These are phyloP conservation scores for Hestina assimilis DNA, from an alignment of 1,140 invertebrate genomes.

Conservation along the genomic window DNA sequence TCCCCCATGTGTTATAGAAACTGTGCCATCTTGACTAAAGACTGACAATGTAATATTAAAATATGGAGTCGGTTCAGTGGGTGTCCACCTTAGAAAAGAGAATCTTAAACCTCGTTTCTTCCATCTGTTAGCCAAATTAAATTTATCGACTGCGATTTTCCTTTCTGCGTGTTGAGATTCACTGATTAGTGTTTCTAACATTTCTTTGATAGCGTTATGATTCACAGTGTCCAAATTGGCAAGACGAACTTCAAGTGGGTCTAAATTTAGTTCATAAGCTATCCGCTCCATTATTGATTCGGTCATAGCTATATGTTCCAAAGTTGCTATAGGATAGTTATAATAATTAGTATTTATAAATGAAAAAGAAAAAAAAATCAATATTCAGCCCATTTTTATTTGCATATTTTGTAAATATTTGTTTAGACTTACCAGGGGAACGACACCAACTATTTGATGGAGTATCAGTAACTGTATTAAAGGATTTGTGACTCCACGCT, in stretches of 20 bases:
- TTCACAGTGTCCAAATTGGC: slow-evolving; percentile 77
- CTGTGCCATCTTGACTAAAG: too few relatives aligned
- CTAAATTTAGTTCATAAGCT: slow-evolving; percentile 81
- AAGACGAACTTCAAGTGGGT: slow-evolving; percentile 83
- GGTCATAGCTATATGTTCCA: slow-evolving; percentile 82
- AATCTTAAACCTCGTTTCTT: slow-evolving; percentile 84
- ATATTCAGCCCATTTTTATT: too few relatives aligned
- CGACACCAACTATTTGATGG: slow-evolving; percentile 67
- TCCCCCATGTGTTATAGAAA: too few relatives aligned
- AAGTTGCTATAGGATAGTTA: slow-evolving; percentile 72
- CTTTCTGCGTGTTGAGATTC: slow-evolving; percentile 28
- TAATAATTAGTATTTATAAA: neutral
- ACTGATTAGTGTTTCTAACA: slow-evolving; percentile 32
- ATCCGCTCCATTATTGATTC: slow-evolving; percentile 92
- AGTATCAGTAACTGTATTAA: slow-evolving; percentile 55
- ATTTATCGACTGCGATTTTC: slow-evolving; percentile 44
- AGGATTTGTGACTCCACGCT: slow-evolving; percentile 37
- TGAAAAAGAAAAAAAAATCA: too few relatives aligned
- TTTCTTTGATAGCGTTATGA: slow-evolving; percentile 22
- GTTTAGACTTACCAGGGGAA: slow-evolving; percentile 28
- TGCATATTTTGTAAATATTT: neutral
- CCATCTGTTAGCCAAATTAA: slow-evolving; percentile 86
- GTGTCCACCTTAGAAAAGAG: too few relatives aligned
- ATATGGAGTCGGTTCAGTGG: too few relatives aligned
- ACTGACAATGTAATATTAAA: too few relatives aligned